Evolutionary conservation across 2,888 invertebrate species (phyloP).

Genomic region (Thecophora atra): DNA sequence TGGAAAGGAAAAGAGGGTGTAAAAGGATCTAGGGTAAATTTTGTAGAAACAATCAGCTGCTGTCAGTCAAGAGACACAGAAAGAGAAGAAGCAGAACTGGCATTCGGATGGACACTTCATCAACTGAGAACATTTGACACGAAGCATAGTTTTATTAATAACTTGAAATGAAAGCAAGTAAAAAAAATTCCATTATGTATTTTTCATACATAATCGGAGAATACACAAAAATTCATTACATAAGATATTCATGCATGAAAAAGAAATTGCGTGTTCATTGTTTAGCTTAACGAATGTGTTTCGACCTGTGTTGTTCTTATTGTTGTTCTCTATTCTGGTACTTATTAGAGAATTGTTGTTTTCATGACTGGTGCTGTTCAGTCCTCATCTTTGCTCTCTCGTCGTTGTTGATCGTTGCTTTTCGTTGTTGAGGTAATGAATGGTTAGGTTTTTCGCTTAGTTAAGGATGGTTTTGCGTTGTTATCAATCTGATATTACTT

Average conservation of each 20-base stretch:
- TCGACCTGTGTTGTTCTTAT: background rate
- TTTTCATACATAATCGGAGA: background rate
- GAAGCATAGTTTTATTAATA: background rate
- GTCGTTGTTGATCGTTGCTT: no score
- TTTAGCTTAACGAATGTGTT: background rate
- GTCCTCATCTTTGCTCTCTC: background rate
- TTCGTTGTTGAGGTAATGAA: no score
- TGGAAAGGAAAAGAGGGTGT: background rate
- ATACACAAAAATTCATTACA: no score
- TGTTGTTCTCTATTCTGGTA: background rate
- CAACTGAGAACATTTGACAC: slow-evolving; percentile 3
- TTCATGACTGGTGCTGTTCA: background rate
- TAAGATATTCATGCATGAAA: no score
- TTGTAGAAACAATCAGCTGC: background rate
- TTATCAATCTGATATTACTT: no score
- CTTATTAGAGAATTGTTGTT: background rate
- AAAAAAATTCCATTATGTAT: background rate
- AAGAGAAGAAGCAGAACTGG: slow-evolving; percentile 20
- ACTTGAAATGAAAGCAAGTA: background rate
- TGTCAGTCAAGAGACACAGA: slow-evolving; percentile 5
- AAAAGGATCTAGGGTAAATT: background rate
- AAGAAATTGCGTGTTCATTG: no score
- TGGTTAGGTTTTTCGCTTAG: no score
- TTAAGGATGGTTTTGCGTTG: no score
- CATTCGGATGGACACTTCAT: slow-evolving; percentile 14